Conservation (phyloP, 2,797 vertebrate species). For the Poecilia picta region DNA sequence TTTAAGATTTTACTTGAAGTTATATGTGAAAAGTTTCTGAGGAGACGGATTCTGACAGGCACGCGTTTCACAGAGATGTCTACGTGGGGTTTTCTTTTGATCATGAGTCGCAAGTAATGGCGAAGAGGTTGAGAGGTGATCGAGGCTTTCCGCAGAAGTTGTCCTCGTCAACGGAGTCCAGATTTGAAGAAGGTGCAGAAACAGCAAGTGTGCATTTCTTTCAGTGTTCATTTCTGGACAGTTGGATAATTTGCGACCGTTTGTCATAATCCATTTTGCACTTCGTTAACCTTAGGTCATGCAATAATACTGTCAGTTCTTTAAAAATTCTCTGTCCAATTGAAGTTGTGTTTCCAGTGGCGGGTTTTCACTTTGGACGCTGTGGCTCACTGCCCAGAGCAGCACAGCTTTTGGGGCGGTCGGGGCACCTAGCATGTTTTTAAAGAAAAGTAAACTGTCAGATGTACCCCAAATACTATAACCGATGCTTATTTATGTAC, state of each 20-base stretch:
- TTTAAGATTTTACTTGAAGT: conserved; percentile 20
- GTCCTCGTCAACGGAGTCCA: neutral
- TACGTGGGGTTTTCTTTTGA: conserved; percentile 11
- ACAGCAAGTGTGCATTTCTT: conserved; percentile 16
- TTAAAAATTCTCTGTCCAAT: neutral
- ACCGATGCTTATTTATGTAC: neutral
- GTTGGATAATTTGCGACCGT: conserved; percentile 3
- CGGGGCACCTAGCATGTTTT: neutral
- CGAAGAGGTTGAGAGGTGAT: conserved; percentile 27
- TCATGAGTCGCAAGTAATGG: conserved; percentile 40
- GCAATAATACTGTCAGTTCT: neutral
- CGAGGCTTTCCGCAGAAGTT: conserved; percentile 8
- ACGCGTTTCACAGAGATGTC: conserved; percentile 29
- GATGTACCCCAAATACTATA: neutral
- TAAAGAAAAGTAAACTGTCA: neutral
- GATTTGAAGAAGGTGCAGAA: neutral
- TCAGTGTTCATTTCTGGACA: conserved; percentile 18
- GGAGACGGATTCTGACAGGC: conserved; percentile 41
- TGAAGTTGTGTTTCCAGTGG: conserved; percentile 24
- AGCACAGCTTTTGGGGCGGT: neutral
- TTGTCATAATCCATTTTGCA: conserved; percentile 9
- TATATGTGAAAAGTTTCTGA: conserved; percentile 48
- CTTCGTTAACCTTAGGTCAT: neutral
- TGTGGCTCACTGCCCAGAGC: conserved; percentile 1
- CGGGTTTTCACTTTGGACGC: neutral